Evolutionary conservation across 1,140 invertebrate genomes (phyloP).

Genomic region (Platyscapa corneri): DNA sequence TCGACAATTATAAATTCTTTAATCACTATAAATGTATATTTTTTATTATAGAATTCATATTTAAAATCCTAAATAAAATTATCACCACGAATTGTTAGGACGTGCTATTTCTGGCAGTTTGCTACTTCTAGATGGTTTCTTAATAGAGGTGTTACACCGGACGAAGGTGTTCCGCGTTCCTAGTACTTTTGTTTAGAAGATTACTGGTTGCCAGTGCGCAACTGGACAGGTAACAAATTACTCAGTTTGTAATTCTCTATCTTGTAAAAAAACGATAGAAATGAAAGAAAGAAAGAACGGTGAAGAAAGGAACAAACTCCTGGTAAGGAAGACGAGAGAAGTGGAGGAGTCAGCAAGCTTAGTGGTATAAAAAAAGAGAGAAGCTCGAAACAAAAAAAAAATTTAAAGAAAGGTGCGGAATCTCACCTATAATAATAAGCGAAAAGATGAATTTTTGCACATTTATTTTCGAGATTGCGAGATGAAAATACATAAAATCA

Average conservation of each 20-base stretch:
- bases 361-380: neutral
- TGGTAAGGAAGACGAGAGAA: constrained; percentile 13
- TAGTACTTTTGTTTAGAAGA: constrained; percentile 54
- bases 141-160: neutral
- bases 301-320: too few species aligned
- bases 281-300: constrained; percentile 55
- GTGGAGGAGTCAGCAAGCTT: neutral
- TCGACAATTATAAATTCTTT: too few species aligned
- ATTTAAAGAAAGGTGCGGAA: neutral
- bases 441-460: constrained; percentile 19
- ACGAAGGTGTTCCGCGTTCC: constrained; percentile 63
- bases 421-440: neutral
- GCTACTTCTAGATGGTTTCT: too few species aligned
- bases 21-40: too few species aligned
- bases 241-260: constrained; percentile 55
- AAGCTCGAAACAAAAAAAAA: neutral
- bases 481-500: neutral
- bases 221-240: too few species aligned
- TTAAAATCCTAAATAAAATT: too few species aligned
- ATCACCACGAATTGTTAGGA: too few species aligned
- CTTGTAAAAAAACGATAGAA: constrained; percentile 54
- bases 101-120: too few species aligned
- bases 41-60: too few species aligned
- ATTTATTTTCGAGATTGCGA: constrained; percentile 24
- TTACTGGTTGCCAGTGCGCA: too few species aligned